Evolutionary conservation across 64 coral and sea anemone species (phyloP).

Genomic region (Pocillopora verrucosa): DNA sequence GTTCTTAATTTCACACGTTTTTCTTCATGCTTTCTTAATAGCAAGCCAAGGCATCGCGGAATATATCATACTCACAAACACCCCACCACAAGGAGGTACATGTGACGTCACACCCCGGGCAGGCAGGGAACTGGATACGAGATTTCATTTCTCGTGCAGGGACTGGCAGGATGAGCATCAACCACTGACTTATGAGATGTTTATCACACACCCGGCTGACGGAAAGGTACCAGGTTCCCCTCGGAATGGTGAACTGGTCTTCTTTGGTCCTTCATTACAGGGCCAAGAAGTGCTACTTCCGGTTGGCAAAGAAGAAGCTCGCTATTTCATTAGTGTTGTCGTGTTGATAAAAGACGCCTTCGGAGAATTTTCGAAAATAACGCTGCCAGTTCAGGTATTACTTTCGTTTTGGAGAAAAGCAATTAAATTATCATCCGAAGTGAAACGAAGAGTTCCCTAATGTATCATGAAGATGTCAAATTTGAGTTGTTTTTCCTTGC

Average conservation of each 20-base stretch:
- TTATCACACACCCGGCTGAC: slow-evolving; percentile 7
- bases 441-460: no score
- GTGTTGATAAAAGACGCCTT: slow-evolving; percentile 72
- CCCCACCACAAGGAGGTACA: slow-evolving; percentile 57
- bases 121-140: slow-evolving; percentile 60
- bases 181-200: slow-evolving; percentile 75
- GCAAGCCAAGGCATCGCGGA: slow-evolving; percentile 60
- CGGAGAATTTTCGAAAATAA: slow-evolving; percentile 52
- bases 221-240: neutral
- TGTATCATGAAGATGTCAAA: neutral
- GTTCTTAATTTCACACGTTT: neutral
- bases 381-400: slow-evolving; percentile 53
- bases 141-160: slow-evolving; percentile 63
- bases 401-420: neutral
- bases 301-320: slow-evolving; percentile 44
- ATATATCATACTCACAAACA: slow-evolving; percentile 66
- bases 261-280: slow-evolving; percentile 37
- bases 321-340: slow-evolving; percentile 22
- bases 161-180: slow-evolving; percentile 80
- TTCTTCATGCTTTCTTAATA: neutral
- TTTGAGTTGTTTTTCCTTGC: neutral
- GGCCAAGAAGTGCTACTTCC: slow-evolving; percentile 43
- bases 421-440: no score
- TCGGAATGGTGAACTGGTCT: slow-evolving; percentile 10
- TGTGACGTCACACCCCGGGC: slow-evolving; percentile 61